These are phyloP conservation scores for Drosophila austrosaltans DNA, from an alignment of 2,888 invertebrate genomes.

Conservation along the genomic window DNA sequence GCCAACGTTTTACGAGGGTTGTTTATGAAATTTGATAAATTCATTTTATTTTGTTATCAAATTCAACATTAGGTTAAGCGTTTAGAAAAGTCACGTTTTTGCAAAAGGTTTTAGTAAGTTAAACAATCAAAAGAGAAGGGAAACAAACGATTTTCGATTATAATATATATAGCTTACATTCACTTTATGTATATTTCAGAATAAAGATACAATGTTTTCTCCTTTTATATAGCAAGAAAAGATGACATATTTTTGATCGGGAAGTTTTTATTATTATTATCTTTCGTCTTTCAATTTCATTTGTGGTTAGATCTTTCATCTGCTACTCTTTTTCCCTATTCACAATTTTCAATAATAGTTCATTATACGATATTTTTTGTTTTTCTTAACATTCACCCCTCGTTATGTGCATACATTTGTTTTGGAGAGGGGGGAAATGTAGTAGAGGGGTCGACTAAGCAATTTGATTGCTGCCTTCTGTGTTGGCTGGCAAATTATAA, in stretches of 20 bases:
- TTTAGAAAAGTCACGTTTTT: not conserved
- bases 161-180: too few species aligned
- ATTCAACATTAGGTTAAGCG: constrained; percentile 15
- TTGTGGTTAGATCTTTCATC: not conserved
- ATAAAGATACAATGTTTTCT: too few species aligned
- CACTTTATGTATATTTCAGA: too few species aligned
- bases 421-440: not conserved
- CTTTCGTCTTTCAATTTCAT: not conserved
- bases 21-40: constrained; percentile 41
- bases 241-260: too few species aligned
- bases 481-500: constrained; percentile 58
- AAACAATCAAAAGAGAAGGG: not conserved
- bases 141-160: not conserved
- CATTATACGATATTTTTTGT: not conserved
- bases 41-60: constrained; percentile 49
- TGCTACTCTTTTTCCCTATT: not conserved
- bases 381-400: constrained; percentile 23
- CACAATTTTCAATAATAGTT: not conserved
- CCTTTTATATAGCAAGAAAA: too few species aligned
- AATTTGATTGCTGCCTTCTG: constrained; percentile 44
- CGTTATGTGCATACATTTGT: constrained; percentile 13
- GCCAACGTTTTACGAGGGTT: constrained; percentile 38
- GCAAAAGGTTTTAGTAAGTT: not conserved
- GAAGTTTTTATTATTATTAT: too few species aligned
- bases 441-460: constrained; percentile 14